These are phyloP conservation scores for Macrotus californicus DNA, from an alignment of 2,113 vertebrate species.

Conservation along the genomic window DNA sequence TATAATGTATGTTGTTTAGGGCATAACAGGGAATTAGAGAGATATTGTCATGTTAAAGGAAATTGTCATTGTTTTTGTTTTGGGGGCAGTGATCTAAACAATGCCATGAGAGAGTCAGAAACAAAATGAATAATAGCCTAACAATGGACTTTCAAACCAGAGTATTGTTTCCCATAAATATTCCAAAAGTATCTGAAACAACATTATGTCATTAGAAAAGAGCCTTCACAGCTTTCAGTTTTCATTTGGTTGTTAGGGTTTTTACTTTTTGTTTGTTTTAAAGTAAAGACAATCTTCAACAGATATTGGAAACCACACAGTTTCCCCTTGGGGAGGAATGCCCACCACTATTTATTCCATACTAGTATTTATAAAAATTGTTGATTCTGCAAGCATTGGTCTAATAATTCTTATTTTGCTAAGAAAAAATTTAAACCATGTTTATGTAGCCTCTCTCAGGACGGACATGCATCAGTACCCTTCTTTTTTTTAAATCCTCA, in stretches of 20 bases:
- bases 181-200: slow-evolving; percentile 47
- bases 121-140: slow-evolving; percentile 42
- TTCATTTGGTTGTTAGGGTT: background rate
- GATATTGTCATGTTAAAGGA: background rate
- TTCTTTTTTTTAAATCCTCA: background rate
- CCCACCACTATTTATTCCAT: slow-evolving; percentile 35
- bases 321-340: slow-evolving; percentile 57
- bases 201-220: slow-evolving; percentile 62
- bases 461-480: slow-evolving; percentile 45
- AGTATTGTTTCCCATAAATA: slow-evolving; percentile 63
- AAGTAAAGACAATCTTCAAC: slow-evolving; percentile 65
- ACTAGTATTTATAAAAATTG: slow-evolving; percentile 53
- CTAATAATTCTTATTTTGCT: slow-evolving; percentile 65
- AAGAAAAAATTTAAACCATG: slow-evolving; percentile 54
- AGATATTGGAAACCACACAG: slow-evolving; percentile 68
- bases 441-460: slow-evolving; percentile 58
- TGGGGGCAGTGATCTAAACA: background rate
- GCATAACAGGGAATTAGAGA: background rate
- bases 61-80: background rate
- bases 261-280: slow-evolving; percentile 57
- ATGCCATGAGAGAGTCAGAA: background rate
- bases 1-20: background rate
- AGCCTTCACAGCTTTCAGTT: slow-evolving; percentile 30
- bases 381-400: slow-evolving; percentile 51
- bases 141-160: slow-evolving; percentile 52